Percentiles rank a stretch among this genome's conserved stretches.
Evolutionary conservation across 2,888 invertebrate species (phyloP).

Genomic region (Blastobasis adustella): DNA sequence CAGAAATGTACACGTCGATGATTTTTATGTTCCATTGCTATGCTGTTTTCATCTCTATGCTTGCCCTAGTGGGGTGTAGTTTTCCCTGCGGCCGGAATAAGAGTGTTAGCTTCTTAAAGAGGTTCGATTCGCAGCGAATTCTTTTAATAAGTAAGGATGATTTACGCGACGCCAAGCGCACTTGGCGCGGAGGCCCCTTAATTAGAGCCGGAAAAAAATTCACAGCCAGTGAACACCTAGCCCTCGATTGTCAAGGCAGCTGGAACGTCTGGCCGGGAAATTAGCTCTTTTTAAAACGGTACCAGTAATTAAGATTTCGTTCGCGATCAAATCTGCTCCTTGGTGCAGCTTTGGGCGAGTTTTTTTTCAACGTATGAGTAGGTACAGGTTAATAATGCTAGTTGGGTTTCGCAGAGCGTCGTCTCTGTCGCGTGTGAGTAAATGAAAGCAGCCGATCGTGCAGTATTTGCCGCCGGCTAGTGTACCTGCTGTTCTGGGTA

Average conservation of each 20-base stretch:
- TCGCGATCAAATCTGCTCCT: too few relatives aligned
- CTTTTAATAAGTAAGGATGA: conserved; percentile 70
- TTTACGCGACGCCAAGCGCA: conserved; percentile 66
- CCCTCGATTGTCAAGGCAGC: conserved; percentile 8
- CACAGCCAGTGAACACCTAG: conserved; percentile 11
- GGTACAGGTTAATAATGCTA: too few relatives aligned
- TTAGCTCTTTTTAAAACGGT: conserved; percentile 1
- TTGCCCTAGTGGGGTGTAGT: conserved; percentile 5
- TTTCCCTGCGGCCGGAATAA: conserved; percentile 6
- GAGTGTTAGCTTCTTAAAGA: conserved; percentile 47
- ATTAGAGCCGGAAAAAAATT: conserved; percentile 57
- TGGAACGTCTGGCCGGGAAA: conserved; percentile 1
- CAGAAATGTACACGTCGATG: conserved; percentile 18
- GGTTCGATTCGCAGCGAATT: conserved; percentile 62
- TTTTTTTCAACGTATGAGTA: too few relatives aligned
- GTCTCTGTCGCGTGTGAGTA: too few relatives aligned
- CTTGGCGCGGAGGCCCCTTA: conserved; percentile 45
- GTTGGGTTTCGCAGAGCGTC: too few relatives aligned
- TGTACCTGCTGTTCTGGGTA: too few relatives aligned
- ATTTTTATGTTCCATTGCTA: conserved; percentile 17
- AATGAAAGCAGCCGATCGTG: too few relatives aligned
- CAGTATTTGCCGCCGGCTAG: too few relatives aligned
- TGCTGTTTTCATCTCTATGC: conserved; percentile 15
- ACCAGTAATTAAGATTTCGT: too few relatives aligned
- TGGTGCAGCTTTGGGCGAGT: too few relatives aligned